These are phyloP conservation scores for Tolypeutes matacus DNA, from an alignment of 2,797 vertebrate genomes.

Conservation along the genomic window DNA sequence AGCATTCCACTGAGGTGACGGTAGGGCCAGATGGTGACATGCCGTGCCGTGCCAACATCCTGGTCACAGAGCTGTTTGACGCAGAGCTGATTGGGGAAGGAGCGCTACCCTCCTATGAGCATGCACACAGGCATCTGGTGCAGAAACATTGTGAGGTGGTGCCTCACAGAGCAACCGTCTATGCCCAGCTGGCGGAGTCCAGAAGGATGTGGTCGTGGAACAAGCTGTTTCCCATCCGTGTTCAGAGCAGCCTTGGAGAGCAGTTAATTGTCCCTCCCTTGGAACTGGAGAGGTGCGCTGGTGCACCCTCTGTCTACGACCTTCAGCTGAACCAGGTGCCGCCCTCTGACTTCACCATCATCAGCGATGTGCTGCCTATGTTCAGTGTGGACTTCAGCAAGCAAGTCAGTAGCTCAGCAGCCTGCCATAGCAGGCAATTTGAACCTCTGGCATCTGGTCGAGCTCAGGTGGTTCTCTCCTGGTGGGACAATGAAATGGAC, in stretches of 20 bases:
- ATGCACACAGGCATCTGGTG: slow-evolving; percentile 94
- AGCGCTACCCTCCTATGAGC: slow-evolving; percentile 97
- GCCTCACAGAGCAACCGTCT: slow-evolving; percentile 96
- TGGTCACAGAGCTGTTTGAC: slow-evolving; percentile 98
- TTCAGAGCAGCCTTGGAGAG: slow-evolving; percentile 85
- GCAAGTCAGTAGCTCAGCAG: slow-evolving; percentile 91
- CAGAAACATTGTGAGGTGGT: slow-evolving; percentile 96
- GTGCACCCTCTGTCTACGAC: slow-evolving; percentile 95
- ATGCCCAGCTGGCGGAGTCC: slow-evolving; percentile 96
- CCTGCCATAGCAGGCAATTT: slow-evolving; percentile 89
- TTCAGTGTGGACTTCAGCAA: slow-evolving; percentile 98
- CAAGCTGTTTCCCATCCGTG: slow-evolving; percentile 92
- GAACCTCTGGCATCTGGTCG: slow-evolving; percentile 88
- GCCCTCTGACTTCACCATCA: slow-evolving; percentile 89
- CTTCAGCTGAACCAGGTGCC: slow-evolving; percentile 96
- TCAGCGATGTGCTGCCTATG: slow-evolving; percentile 92
- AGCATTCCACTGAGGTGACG: slow-evolving; percentile 97
- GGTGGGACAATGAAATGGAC: slow-evolving; percentile 99
- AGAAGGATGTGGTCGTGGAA: slow-evolving; percentile 96
- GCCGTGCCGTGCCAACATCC: slow-evolving; percentile 93
- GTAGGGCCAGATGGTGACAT: slow-evolving; percentile 96
- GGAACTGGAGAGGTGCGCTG: slow-evolving; percentile 91
- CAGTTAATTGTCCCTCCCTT: slow-evolving; percentile 89
- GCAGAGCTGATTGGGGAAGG: slow-evolving; percentile 99
- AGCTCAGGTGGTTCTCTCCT: slow-evolving; percentile 96